These are phyloP conservation scores for Oryzias celebensis DNA, from an alignment of 2,113 vertebrate species.

Conservation along the genomic window DNA sequence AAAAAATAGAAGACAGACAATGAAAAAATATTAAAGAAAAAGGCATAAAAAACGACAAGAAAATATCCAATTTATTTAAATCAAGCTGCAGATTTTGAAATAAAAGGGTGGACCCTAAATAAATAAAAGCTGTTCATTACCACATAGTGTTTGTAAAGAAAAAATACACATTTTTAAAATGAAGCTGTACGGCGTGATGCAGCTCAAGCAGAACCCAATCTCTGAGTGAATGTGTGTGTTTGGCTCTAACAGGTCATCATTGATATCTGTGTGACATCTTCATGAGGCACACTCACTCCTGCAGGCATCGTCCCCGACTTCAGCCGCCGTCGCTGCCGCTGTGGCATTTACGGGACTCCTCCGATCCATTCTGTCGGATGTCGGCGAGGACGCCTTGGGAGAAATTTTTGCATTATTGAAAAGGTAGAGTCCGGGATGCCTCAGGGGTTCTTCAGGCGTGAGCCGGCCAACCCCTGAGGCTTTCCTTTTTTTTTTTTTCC, in stretches of 20 bases:
- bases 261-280: constrained; percentile 12
- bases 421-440: constrained; percentile 66
- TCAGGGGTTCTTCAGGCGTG: constrained; percentile 65
- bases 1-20: too few relatives aligned
- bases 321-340: constrained; percentile 63
- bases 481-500: constrained; percentile 6
- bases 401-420: constrained; percentile 73
- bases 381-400: constrained; percentile 61
- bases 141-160: too few relatives aligned
- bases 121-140: too few relatives aligned
- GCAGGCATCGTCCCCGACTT: constrained; percentile 81
- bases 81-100: too few relatives aligned
- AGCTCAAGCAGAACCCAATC: too few relatives aligned
- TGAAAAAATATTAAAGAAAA: too few relatives aligned
- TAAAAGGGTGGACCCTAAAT: too few relatives aligned
- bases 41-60: too few relatives aligned
- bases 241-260: not conserved
- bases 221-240: not conserved
- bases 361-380: constrained; percentile 46
- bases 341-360: constrained; percentile 47
- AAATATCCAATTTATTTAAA: too few relatives aligned
- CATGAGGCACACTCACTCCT: constrained; percentile 82
- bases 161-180: too few relatives aligned
- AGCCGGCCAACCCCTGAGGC: constrained; percentile 68
- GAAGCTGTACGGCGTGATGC: too few relatives aligned